These are phyloP conservation scores for Sorex maritimensis DNA, from an alignment of 2,797 vertebrate genomes.

Conservation along the genomic window DNA sequence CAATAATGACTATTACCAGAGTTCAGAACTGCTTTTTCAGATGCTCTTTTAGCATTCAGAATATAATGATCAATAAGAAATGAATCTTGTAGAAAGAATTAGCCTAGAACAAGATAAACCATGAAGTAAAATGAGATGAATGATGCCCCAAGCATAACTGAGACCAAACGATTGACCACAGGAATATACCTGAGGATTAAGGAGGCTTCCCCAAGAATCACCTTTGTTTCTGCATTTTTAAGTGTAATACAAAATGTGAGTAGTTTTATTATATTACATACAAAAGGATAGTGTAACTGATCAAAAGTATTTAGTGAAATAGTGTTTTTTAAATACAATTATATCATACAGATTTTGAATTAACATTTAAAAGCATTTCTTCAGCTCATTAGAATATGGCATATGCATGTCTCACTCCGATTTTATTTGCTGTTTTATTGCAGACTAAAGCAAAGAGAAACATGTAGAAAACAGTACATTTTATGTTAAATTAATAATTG, in stretches of 20 bases:
- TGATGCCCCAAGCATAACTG: not conserved
- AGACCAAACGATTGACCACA: not conserved
- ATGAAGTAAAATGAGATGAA: not conserved
- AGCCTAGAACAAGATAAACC: not conserved
- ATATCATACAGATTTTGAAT: not conserved
- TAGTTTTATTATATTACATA: not conserved
- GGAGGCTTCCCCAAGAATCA: not conserved
- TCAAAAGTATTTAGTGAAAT: not conserved
- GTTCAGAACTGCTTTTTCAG: not conserved
- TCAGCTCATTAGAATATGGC: not conserved
- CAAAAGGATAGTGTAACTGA: not conserved
- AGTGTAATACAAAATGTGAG: not conserved
- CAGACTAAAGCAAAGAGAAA: slow-evolving; percentile 7
- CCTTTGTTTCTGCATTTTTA: not conserved
- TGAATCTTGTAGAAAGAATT: not conserved
- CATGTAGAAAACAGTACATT: slow-evolving; percentile 42
- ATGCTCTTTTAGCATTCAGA: not conserved
- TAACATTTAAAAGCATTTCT: slow-evolving; percentile 53
- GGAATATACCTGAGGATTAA: not conserved
- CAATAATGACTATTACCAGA: not conserved
- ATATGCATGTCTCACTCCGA: not conserved
- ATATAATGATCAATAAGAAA: slow-evolving; percentile 9
- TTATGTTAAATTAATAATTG: slow-evolving; percentile 28
- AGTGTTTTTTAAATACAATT: not conserved
- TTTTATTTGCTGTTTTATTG: slow-evolving; percentile 34